These are phyloP conservation scores for Salvelinus namaycush DNA, from an alignment of 2,113 vertebrate species.

Conservation along the genomic window DNA sequence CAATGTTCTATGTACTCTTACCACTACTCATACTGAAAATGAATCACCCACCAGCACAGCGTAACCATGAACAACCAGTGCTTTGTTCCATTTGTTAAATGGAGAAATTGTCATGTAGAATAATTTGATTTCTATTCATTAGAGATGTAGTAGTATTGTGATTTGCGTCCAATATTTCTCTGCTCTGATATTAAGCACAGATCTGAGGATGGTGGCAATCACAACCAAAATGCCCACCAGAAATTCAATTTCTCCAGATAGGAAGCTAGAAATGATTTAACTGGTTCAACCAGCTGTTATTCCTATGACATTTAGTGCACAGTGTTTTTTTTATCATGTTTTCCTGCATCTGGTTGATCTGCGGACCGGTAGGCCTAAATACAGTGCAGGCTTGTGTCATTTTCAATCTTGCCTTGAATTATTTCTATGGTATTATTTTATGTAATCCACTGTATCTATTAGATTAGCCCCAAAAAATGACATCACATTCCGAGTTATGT, in stretches of 20 bases:
- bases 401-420: background rate
- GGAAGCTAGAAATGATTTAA: background rate
- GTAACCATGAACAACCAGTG: conserved; percentile 35
- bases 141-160: conserved; percentile 49
- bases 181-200: conserved; percentile 53
- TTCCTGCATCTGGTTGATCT: background rate
- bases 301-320: background rate
- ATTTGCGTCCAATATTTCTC: conserved; percentile 57
- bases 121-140: conserved; percentile 55
- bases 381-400: background rate
- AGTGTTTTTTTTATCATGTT: background rate
- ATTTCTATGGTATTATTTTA: background rate
- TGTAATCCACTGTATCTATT: background rate
- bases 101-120: conserved; percentile 54
- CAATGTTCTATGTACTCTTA: conserved; percentile 40
- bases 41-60: conserved; percentile 39
- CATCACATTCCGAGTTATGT: background rate
- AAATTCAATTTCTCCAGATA: background rate
- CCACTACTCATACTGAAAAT: conserved; percentile 38
- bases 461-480: background rate
- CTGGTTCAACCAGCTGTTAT: background rate
- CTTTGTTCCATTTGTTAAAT: conserved; percentile 50
- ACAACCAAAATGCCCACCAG: conserved; percentile 27
- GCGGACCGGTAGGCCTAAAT: background rate
- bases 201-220: conserved; percentile 41